Percentiles rank a stretch among this genome's conserved stretches.
These are phyloP conservation scores for Euplagia quadripunctaria DNA, from an alignment of 2,888 invertebrate species.

Conservation along the genomic window DNA sequence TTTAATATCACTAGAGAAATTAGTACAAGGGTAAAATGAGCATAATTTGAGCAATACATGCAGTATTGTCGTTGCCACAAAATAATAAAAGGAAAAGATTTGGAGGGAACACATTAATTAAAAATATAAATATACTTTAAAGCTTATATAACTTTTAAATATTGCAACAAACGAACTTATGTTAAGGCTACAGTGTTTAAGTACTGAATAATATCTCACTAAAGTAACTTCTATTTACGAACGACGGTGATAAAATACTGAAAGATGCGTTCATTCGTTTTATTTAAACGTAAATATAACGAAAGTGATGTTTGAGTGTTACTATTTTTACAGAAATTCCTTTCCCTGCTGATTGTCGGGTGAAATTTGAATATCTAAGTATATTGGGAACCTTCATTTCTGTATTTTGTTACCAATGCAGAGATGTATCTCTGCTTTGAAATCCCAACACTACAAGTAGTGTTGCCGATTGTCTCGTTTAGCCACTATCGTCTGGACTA, in stretches of 20 bases:
- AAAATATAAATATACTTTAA: slow-evolving; percentile 65
- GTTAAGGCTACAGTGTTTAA: slow-evolving; percentile 49
- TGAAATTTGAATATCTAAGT: not conserved
- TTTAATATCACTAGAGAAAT: slow-evolving; percentile 63
- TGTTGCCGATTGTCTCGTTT: no score
- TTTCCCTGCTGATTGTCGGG: slow-evolving; percentile 21
- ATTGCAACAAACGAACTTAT: slow-evolving; percentile 73
- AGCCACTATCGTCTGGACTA: no score
- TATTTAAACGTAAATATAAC: slow-evolving; percentile 19
- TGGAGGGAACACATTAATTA: slow-evolving; percentile 70
- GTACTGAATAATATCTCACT: slow-evolving; percentile 59
- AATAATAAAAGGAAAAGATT: slow-evolving; percentile 51
- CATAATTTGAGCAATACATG: slow-evolving; percentile 83
- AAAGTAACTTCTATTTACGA: slow-evolving; percentile 47
- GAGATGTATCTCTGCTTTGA: no score
- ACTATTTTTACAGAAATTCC: not conserved
- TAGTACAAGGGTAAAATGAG: slow-evolving; percentile 74
- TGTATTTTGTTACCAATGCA: not conserved
- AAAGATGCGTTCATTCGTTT: slow-evolving; percentile 16
- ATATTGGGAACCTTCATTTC: not conserved
- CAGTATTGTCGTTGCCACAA: slow-evolving; percentile 80
- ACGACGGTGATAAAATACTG: slow-evolving; percentile 34
- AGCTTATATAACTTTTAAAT: slow-evolving; percentile 70
- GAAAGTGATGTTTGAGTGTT: slow-evolving; percentile 31
- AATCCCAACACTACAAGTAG: no score